Evolutionary conservation across 64 coral and sea anemone species (phyloP), one percentile per base, ranked within the genome.

Genomic region (Stylophora pistillata): DNA sequence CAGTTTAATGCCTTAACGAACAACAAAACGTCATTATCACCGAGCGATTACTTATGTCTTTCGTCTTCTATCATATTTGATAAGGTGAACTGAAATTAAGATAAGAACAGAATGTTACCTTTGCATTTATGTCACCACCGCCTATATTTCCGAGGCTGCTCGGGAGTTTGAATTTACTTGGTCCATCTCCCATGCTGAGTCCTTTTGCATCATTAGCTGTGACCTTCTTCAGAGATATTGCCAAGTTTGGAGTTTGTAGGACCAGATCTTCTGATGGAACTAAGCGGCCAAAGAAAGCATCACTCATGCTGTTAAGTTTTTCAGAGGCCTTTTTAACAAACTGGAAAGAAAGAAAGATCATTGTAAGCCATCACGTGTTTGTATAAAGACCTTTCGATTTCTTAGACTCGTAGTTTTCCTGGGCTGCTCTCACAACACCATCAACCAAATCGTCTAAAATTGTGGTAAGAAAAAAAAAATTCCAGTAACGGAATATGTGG

Each of bases 211-310:
- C 79, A 17, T 66, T 21, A 23, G 79, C 10, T 17, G 60, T 47
- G 60, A 82, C 79, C 60, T 82, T 82, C 30, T 25, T 82, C 12
- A 82, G 59, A 66, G 33, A 17, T 63, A 82, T 5, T 18, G 32
- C 60, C 30, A 82, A 31, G 34, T 82, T 30, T 17, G 2, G 31
- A 12, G 31, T 82, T 82, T 66, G 65, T n/a, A 66, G 64, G 14
- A 66, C 30, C 16, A 68, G n/a, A 65, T 66, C 20, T 82, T 82
- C 79, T 25, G 33, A 52, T 20, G 59, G 15, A 2, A 82, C 79
- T 4, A 82, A 23, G 58, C 79, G 79, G 26, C 59, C 79, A 32
- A 82, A 82, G 47, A 82, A 82, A 20, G 59, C 59, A 34, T 82
- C 79, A 30, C 17, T 82, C 79, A 82, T 82, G 17, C 0, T n/a